Evolutionary conservation across 2,888 invertebrate genomes (phyloP), one percentile per base, ranked within the genome.

Genomic region (Exephanes ischioxanthus): DNA sequence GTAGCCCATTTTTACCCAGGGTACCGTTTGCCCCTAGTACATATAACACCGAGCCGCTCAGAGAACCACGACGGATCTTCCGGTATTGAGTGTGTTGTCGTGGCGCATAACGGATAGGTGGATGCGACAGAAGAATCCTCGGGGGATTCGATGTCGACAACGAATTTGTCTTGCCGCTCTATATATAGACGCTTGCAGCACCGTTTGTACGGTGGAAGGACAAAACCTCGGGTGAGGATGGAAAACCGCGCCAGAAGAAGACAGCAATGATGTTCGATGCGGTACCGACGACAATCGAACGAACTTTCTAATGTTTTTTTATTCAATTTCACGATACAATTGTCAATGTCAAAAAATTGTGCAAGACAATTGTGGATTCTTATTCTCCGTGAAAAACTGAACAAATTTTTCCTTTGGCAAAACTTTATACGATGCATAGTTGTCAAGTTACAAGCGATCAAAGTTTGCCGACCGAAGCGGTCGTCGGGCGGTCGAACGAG

Each of bases 1-100:
- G 37, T 3, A 9, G 41, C 11, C 11, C 41, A 9, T 41, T 9
- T 41, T 41, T 9, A 2, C 41, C 41, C 41, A 41, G 2, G 41
- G 41, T 41, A 9, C 11, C 41, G 41, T 41, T 41, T 41, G 41
- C 3, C 2, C 11, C 11, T 61, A 30, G 14, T 67, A 67, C 5
- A 37, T 48, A 45, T 22, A 55, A 55, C 33, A 4, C 45, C 45
- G 22, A 55, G 30, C 55, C 51, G 11, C 37, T 19, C 45, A 67
- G 55, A 45, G 33, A 73, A 67, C n/a, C 16, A 45, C 48, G 53
- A 33, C 14, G 61, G 61, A 68, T 67, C 58, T 55, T 48, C 45
- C 66, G 73, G 70, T 68, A 85, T 85, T 75, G 68, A 78, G 73
- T 78, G 61, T 16, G 63, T 26, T 71, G 30, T 30, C 83, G 48